Evolutionary conservation across 2,888 invertebrate genomes (phyloP), one percentile per base, ranked within the genome.

Genomic region (Eubasilissa splendida): DNA sequence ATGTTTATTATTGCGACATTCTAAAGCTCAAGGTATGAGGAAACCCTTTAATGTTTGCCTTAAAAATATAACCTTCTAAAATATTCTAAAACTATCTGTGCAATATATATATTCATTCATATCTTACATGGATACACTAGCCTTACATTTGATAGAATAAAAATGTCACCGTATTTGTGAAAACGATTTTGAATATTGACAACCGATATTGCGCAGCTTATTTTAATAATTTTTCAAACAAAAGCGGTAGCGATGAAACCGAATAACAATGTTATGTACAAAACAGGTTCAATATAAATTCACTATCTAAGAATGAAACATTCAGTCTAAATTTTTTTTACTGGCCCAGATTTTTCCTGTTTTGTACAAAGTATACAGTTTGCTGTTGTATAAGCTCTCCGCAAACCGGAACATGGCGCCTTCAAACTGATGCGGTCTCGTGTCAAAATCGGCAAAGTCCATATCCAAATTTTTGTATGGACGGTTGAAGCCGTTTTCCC

Each of bases 391-490:
- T 84, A 92, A 86, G 83, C 86, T 87, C 80, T 89, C 88, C 0
- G 88, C 89, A 86, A 90, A 91, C 84, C 90, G 91, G 54, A 89
- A 86, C 88, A 91, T 91, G 63, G 91, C 89, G 81, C 89, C 89
- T 86, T 91, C 92, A 85, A 91, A 89, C 77, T 89, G 90, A 83
- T 91, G 89, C 66, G 88, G 90, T 83, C 82, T 76, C 12, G 81
- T 77, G 14, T 84, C 83, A 52, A 84, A 84, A 66, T 84, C 82
- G 0, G 82, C 81, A 81, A 81, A 82, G 77, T 82, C 84, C 79
- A 84, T 80, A 78, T 83, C 82, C 5, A 83, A 73, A 68, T 79
- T 82, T 53, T 82, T 82, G 56, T 79, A 78, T 1, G 79, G 76
- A 22, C 76, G 77, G 22, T 79, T 82, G 31, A 66, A 80, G 0